phyloP scores from a whole-genome alignment of 2,888 invertebrate species.

The Drosophila mimica region DNA sequence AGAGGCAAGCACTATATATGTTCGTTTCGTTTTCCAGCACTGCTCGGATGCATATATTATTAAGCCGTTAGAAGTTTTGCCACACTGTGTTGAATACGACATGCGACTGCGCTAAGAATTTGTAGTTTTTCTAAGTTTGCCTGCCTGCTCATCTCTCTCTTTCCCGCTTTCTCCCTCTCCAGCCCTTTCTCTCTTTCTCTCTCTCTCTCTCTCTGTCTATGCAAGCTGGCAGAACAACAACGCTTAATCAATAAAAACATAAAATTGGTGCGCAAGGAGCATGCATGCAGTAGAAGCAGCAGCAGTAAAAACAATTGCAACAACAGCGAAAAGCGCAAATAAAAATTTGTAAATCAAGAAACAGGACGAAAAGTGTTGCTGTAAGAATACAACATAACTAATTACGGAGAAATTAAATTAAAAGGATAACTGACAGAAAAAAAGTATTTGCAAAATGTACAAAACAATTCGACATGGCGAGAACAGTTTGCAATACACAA shows the following conservation, averaged over 20 bases:
- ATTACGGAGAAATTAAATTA: constrained; percentile 15
- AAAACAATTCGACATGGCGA: constrained; percentile 91
- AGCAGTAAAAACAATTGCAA: constrained; percentile 43
- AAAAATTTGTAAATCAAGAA: constrained; percentile 19
- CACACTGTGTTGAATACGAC: constrained; percentile 22
- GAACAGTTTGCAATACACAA: constrained; percentile 90
- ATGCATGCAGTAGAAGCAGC: constrained; percentile 56
- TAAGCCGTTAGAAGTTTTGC: constrained; percentile 23
- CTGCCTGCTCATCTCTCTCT: constrained; percentile 25
- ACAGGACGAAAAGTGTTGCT: constrained; percentile 16
- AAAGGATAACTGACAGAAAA: neutral
- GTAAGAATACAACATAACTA: constrained; percentile 5
- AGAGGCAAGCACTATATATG: neutral
- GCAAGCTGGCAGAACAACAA: constrained; percentile 59
- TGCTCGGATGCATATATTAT: neutral
- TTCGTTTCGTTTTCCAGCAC: constrained; percentile 19
- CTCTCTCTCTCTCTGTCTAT: constrained; percentile 13
- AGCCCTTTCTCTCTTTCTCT: constrained; percentile 8
- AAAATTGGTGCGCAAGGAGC: constrained; percentile 71
- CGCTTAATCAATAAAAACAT: constrained; percentile 76
- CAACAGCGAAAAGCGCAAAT: constrained; percentile 33
- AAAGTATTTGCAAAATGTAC: constrained; percentile 86
- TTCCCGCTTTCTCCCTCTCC: constrained; percentile 19
- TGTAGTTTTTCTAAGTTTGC: constrained; percentile 26
- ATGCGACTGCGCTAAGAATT: constrained; percentile 48